Conservation (phyloP, 2,888 invertebrate genomes). For the Polydrusus tereticollis region DNA sequence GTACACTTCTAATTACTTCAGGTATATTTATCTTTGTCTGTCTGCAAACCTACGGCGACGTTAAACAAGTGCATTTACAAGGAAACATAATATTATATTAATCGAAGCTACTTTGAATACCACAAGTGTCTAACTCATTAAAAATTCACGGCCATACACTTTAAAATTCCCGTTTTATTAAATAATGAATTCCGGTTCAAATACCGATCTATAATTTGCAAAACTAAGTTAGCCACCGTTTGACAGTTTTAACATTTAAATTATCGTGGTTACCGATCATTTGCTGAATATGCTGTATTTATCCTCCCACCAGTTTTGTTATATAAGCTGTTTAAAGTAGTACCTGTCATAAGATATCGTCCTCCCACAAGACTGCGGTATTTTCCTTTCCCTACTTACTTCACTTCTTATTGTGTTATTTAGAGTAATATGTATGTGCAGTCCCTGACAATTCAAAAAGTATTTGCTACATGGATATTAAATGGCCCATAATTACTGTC, state of each 20-base stretch:
- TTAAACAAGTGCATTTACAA: not conserved
- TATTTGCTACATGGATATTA: not conserved
- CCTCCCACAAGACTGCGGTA: slow-evolving; percentile 20
- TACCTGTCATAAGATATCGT: slow-evolving; percentile 33
- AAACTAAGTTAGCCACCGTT: slow-evolving; percentile 32
- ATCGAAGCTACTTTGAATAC: not conserved
- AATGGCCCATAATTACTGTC: not conserved
- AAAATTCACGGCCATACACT: slow-evolving; percentile 12
- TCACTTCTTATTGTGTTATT: slow-evolving; percentile 3
- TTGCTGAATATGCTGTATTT: slow-evolving; percentile 22
- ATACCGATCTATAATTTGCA: slow-evolving; percentile 29
- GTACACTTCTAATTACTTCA: no score
- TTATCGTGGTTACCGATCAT: slow-evolving; percentile 28
- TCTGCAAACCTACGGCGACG: not conserved
- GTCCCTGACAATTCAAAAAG: not conserved
- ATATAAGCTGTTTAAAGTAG: slow-evolving; percentile 28
- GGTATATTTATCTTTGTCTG: no score
- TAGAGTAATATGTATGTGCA: not conserved
- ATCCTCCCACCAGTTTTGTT: slow-evolving; percentile 31
- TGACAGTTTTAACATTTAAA: slow-evolving; percentile 30
- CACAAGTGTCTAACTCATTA: not conserved
- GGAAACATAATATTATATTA: not conserved
- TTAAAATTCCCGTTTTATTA: slow-evolving; percentile 13
- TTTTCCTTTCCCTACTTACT: not conserved
- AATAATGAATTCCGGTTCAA: slow-evolving; percentile 29